These are phyloP conservation scores for Eristalinus aeneus DNA, from an alignment of 2,888 invertebrate species.

Conservation along the genomic window DNA sequence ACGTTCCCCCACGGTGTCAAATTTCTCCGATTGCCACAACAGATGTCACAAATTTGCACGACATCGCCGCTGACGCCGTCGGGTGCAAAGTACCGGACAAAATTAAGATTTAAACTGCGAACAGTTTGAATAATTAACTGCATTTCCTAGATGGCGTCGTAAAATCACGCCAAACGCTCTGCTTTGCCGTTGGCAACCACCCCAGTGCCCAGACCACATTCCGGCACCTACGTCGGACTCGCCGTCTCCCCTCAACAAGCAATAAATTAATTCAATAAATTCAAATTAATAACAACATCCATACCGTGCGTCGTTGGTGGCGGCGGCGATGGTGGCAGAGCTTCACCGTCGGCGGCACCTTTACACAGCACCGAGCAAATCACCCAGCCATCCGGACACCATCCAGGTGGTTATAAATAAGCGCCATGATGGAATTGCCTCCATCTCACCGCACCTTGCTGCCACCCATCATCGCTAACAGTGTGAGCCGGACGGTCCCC, in stretches of 20 bases:
- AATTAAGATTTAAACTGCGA: constrained; percentile 40
- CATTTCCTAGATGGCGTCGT: constrained; percentile 18
- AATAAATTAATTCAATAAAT: constrained; percentile 67
- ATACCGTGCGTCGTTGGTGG: not conserved
- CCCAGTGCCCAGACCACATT: not conserved
- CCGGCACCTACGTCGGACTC: not conserved
- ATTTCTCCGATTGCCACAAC: not conserved
- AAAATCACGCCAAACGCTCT: constrained; percentile 17
- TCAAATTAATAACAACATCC: constrained; percentile 61
- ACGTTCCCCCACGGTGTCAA: not conserved
- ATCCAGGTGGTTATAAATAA: constrained; percentile 37
- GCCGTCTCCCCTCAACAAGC: not conserved
- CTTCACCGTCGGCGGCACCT: constrained; percentile 58
- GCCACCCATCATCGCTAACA: not conserved
- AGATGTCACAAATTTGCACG: not conserved
- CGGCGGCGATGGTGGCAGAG: too few relatives aligned
- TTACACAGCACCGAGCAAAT: constrained; percentile 45
- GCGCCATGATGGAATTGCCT: not conserved
- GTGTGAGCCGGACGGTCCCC: not conserved
- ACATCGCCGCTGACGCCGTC: not conserved
- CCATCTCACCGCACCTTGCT: not conserved
- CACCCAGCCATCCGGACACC: constrained; percentile 32
- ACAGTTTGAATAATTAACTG: constrained; percentile 42
- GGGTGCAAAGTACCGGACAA: not conserved
- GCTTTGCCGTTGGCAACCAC: not conserved